Base-by-base conservation (phyloP, 2,113 vertebrate genomes). In the Peromyscus leucopus region DNA sequence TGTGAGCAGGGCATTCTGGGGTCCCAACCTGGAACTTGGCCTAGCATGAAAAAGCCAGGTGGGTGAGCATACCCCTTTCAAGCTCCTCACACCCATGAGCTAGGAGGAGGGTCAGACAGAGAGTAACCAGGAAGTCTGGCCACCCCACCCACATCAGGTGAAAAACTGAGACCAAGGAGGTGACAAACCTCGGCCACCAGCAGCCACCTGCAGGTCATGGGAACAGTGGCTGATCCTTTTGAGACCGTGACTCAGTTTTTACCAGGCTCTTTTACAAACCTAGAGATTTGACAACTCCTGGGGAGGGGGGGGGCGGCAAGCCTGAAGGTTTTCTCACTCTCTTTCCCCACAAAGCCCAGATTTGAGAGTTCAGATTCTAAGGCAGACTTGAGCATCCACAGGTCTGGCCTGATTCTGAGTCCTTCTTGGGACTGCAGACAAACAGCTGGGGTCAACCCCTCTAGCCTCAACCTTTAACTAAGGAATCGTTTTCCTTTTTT, bases 401-500 rank as follows among this genome's bases (percentile, higher is more conserved):
- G 72, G 17, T 9, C 33, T 0, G 2, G 33, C 13, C 5, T 57
- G 13, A 39, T 22, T 17, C 19, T 5, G 17, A 65, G 59, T 39
- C 31, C 33, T 88, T 91, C 74, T 28, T 21, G 36, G 48, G 36
- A 9, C 76, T 69, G 22, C 46, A 51, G 67, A 86, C 26, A 36
- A 0, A 61, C 46, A 31, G 57, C 5, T 26, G 1, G 39, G 80
- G 92, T 85, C 51, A 33, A 63, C 22, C 67, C 65, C 42, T 75
- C 67, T 65, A 72, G 82, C 79, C 74, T 33, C 74, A 76, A 93
- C 59, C 86, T 94, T 96, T 96, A 95, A 96, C 92, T 71, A 55
- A 92, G 92, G 74, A 89, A 71, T 91, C 51, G 74, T 91, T 93
- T 95, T 74, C 86, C 46, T 85, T 94, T 82, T 57, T 80, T 93